Conservation (phyloP, 2,888 invertebrate genomes). For the Rotaria magnacalcarata region DNA sequence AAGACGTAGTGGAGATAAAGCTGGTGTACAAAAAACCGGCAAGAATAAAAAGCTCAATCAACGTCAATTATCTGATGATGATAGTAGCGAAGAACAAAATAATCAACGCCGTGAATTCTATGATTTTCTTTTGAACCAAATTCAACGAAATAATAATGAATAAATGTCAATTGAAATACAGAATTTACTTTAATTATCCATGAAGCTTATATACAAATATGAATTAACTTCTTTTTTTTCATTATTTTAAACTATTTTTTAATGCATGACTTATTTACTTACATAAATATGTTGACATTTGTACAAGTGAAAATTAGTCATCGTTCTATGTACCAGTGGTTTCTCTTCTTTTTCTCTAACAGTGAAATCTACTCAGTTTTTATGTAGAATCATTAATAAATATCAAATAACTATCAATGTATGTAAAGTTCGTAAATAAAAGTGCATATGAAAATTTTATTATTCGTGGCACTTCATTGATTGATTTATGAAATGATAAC, state of each 20-base stretch:
- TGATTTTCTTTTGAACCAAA: not conserved
- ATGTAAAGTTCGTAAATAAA: not conserved
- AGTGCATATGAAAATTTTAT: no score
- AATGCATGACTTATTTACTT: not conserved
- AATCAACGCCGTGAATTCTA: not conserved
- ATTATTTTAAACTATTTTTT: not conserved
- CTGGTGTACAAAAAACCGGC: not conserved
- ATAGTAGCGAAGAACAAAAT: not conserved
- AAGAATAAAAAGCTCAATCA: not conserved
- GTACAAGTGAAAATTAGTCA: not conserved
- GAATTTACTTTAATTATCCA: no score
- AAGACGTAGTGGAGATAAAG: not conserved
- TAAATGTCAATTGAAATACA: not conserved
- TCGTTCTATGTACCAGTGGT: not conserved
- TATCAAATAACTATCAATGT: not conserved
- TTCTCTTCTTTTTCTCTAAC: not conserved
- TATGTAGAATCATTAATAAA: not conserved
- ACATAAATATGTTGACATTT: not conserved
- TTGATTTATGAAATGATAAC: no score
- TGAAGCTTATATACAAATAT: no score
- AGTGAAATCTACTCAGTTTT: slow-evolving; percentile 7
- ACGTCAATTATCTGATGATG: not conserved
- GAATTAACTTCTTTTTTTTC: no score
- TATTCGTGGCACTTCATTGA: no score
- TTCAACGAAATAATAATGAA: not conserved